These are phyloP conservation scores for Meloidogyne floridensis DNA, from an alignment of 1,140 invertebrate genomes.

Conservation along the genomic window DNA sequence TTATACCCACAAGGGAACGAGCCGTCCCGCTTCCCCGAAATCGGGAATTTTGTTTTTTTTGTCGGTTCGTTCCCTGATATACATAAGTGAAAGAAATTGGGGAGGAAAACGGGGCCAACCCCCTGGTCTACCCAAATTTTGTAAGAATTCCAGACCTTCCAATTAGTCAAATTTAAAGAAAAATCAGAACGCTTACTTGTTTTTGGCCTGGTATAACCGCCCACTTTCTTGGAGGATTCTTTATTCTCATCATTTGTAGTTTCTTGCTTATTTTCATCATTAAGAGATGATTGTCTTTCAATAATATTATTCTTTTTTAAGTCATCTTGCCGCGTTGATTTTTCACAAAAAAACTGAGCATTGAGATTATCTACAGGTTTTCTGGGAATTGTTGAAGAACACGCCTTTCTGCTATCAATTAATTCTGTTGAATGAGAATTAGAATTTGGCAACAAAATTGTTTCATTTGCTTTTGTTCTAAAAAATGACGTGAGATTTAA, in stretches of 20 bases:
- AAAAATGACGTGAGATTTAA: not conserved
- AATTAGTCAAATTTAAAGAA: not conserved
- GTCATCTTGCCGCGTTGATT: not conserved
- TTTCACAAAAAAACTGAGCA: not conserved
- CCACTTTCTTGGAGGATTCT: not conserved
- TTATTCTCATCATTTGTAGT: conserved; percentile 3
- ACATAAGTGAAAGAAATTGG: too few species aligned
- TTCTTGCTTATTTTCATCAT: not conserved
- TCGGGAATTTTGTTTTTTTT: too few species aligned
- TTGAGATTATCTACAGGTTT: conserved; percentile 5
- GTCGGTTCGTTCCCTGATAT: too few species aligned
- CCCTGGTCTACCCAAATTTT: too few species aligned
- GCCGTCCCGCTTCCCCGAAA: too few species aligned
- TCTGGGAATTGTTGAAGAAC: not conserved
- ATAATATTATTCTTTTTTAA: not conserved
- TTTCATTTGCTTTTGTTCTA: not conserved
- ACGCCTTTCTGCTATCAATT: not conserved
- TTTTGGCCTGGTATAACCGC: not conserved
- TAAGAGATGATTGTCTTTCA: not conserved
- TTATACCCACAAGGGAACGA: too few species aligned
- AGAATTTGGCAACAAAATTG: not conserved
- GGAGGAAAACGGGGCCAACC: too few species aligned
- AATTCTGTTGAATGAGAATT: not conserved
- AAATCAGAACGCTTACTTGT: not conserved
- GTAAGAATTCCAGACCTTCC: too few species aligned